Percentiles rank a stretch among this genome's conserved stretches.
These are phyloP conservation scores for Cuniculus paca DNA, from an alignment of 2,797 vertebrate genomes.

Conservation along the genomic window DNA sequence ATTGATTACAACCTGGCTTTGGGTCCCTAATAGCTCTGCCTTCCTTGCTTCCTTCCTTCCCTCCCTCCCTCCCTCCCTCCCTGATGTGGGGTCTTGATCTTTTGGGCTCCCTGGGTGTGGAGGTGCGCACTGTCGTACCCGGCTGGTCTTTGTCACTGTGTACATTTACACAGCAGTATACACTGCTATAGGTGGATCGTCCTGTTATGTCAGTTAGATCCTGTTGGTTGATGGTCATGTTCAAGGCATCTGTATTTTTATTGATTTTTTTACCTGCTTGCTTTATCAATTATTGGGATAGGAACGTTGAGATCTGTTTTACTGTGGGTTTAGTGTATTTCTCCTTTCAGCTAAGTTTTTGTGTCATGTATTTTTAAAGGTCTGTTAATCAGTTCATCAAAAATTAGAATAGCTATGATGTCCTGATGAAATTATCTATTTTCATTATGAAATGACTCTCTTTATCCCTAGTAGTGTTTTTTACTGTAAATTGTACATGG, in stretches of 20 bases:
- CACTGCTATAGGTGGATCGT: not conserved
- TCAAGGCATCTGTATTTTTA: not conserved
- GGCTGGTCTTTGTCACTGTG: not conserved
- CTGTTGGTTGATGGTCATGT: not conserved
- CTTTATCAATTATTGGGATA: not conserved
- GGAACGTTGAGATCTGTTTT: not conserved
- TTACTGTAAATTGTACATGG: not conserved
- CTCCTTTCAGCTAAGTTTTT: conserved; percentile 2
- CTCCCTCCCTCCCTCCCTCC: not conserved
- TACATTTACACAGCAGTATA: not conserved
- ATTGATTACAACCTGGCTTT: not conserved
- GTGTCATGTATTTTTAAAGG: not conserved
- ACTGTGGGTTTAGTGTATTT: not conserved
- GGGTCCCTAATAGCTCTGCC: not conserved
- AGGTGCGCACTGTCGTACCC: no score
- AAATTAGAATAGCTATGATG: not conserved
- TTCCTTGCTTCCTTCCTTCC: no score
- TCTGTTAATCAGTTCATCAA: not conserved
- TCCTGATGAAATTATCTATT: not conserved
- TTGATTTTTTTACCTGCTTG: not conserved
- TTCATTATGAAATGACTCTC: not conserved
- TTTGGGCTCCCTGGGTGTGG: not conserved
- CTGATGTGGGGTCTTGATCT: not conserved
- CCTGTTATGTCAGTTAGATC: not conserved
- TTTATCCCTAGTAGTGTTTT: not conserved